Percentiles rank a stretch among this genome's conserved stretches.
phyloP scores from a whole-genome alignment of 1,140 invertebrate genomes.

The Nomia melanderi region DNA sequence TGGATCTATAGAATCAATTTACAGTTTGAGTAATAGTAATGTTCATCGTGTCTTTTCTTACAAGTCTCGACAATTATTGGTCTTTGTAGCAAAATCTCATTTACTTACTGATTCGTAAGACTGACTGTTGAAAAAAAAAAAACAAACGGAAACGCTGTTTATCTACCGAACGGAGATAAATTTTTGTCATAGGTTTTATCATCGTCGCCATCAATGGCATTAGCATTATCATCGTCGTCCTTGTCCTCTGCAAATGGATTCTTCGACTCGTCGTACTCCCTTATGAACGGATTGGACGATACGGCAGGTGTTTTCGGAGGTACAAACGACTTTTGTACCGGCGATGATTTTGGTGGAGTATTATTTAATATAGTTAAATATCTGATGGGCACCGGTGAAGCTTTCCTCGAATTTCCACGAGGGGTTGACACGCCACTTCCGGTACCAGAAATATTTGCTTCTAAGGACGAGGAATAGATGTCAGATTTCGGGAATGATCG shows the following conservation, averaged over 20 bases:
- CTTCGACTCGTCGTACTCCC: constrained; percentile 82
- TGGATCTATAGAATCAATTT: constrained; percentile 5
- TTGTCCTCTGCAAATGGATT: constrained; percentile 83
- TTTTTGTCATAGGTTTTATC: constrained; percentile 84
- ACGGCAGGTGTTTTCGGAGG: constrained; percentile 77
- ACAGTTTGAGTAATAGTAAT: constrained; percentile 20
- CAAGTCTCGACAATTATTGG: constrained; percentile 5
- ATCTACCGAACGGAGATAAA: constrained; percentile 84
- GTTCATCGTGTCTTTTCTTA: constrained; percentile 9
- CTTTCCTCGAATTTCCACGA: constrained; percentile 62
- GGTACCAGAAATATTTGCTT: constrained; percentile 81
- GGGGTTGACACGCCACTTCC: constrained; percentile 61
- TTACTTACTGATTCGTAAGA: constrained; percentile 1
- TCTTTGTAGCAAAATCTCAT: constrained; percentile 3
- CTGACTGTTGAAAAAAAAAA: constrained; percentile 1
- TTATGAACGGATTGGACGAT: constrained; percentile 82
- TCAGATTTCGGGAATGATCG: constrained; percentile 68
- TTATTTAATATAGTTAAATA: constrained; percentile 69
- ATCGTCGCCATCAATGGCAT: constrained; percentile 76
- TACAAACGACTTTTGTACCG: constrained; percentile 74
- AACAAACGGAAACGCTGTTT: constrained; percentile 64
- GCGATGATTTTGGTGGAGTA: constrained; percentile 77
- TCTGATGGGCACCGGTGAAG: constrained; percentile 73
- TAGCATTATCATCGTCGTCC: constrained; percentile 73
- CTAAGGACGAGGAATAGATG: constrained; percentile 83